Evolutionary conservation across 2,888 invertebrate genomes (phyloP).

Genomic region (Bhutanitis thaidina): DNA sequence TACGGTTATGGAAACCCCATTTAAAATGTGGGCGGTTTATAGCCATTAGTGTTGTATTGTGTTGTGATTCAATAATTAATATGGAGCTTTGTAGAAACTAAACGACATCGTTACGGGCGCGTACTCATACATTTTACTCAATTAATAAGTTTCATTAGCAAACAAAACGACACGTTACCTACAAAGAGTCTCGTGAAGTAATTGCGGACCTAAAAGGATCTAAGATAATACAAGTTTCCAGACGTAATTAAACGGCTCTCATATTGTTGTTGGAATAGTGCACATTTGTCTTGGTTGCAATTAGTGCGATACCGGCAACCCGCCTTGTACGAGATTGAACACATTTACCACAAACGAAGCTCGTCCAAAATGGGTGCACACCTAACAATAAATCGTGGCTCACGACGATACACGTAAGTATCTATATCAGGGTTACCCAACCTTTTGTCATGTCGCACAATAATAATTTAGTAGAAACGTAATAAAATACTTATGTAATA

Average conservation of each 20-base stretch:
- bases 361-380: constrained; percentile 7
- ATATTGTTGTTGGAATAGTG: constrained; percentile 29
- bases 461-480: too few species aligned
- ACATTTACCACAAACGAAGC: constrained; percentile 26
- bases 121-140: too few species aligned
- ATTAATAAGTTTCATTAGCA: not conserved
- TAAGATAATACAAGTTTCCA: constrained; percentile 7
- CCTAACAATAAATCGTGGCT: constrained; percentile 9
- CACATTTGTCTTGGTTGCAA: constrained; percentile 36
- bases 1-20: too few species aligned
- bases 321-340: constrained; percentile 29
- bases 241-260: constrained; percentile 25
- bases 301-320: constrained; percentile 27
- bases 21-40: too few species aligned
- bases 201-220: constrained; percentile 1
- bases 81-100: too few species aligned
- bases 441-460: too few species aligned
- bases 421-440: too few species aligned
- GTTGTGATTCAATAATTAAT: too few species aligned
- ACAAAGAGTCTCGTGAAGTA: not conserved
- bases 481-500: too few species aligned
- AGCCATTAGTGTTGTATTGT: too few species aligned
- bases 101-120: too few species aligned
- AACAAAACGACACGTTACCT: not conserved
- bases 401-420: constrained; percentile 1